Evolutionary conservation across 2,113 vertebrate genomes (phyloP).

Genomic region (Bettongia penicillata): DNA sequence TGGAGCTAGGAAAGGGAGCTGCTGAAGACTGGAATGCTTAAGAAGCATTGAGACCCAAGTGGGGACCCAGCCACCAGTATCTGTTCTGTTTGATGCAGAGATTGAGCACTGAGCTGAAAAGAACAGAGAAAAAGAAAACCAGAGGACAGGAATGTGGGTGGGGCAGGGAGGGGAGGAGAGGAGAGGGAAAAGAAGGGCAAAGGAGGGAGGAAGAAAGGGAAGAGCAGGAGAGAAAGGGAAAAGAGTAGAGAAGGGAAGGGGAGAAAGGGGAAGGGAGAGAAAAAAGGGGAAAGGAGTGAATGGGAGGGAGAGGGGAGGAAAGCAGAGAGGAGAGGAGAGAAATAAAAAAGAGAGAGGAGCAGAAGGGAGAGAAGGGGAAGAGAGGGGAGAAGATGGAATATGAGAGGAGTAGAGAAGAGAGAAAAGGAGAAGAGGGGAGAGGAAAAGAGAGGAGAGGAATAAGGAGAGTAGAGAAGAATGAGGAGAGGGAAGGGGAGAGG

Average conservation of each 20-base stretch:
- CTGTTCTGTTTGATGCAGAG: neutral
- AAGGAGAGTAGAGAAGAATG: no score
- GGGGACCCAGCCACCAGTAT: accelerated
- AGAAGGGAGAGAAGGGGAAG: no score
- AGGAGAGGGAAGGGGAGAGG: neutral
- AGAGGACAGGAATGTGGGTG: neutral
- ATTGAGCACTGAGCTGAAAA: neutral
- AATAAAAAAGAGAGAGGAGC: no score
- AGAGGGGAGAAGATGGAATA: no score
- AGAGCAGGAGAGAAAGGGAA: neutral
- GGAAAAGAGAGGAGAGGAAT: no score
- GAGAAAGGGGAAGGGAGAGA: no score
- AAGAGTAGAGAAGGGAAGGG: neutral
- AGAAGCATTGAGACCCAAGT: neutral
- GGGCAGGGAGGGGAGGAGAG: neutral
- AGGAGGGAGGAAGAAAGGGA: neutral
- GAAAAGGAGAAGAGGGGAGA: neutral
- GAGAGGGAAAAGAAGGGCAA: neutral
- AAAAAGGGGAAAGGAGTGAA: no score
- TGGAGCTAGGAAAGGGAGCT: neutral
- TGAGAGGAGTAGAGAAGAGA: no score
- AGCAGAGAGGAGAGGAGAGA: neutral
- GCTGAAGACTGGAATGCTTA: neutral
- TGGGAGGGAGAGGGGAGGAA: no score
- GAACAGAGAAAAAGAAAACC: neutral